Evolutionary conservation across 2,888 invertebrate species (phyloP), one percentile per base, ranked within the genome.

Genomic region (Dolomedes plantarius): DNA sequence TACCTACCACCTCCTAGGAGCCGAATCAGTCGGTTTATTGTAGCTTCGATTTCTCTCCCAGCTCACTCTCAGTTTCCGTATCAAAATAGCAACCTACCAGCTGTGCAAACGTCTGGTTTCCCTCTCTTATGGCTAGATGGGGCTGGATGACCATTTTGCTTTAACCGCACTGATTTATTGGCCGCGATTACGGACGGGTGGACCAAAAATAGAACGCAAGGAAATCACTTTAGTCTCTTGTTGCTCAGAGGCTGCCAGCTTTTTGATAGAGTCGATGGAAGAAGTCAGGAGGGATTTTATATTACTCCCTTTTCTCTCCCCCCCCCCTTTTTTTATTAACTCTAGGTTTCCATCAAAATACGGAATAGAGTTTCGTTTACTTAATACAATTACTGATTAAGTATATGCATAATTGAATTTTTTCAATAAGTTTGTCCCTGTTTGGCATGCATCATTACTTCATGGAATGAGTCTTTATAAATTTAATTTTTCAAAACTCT

Each of bases 51-150:
- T 77, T 75, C 67, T 75, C 67, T 68, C 79, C 71, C 69, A 69
- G 29, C 56, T 19, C 13, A 23, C 62, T 64, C 75, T 68, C 71
- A 67, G 50, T 67, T 73, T 73, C n/a, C 77, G 77, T 85, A 85
- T 85, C 72, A 85, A 85, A 85, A 85, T 85, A 85, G 83, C 77
- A 73, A 41, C 73, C 23, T 19, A 62, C 83, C 83, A 83, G 83
- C 83, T 83, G 83, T 77, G 76, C 76, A 77, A 73, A 77, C 77
- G 83, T 85, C 77, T 78, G 68, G 77, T 23, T 39, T 62, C 31
- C 74, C 46, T 68, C 81, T 56, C 56, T 56, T 23, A 6, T 56
- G 56, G 23, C 23, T 75, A 65, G 56, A 68, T 64, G 28, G 46
- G 29, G 31, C 50, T 50, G 64, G 83, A 77, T 85, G 83, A 85